Base-by-base conservation (phyloP, 1,140 invertebrate genomes). In the Glomeris maerens region DNA sequence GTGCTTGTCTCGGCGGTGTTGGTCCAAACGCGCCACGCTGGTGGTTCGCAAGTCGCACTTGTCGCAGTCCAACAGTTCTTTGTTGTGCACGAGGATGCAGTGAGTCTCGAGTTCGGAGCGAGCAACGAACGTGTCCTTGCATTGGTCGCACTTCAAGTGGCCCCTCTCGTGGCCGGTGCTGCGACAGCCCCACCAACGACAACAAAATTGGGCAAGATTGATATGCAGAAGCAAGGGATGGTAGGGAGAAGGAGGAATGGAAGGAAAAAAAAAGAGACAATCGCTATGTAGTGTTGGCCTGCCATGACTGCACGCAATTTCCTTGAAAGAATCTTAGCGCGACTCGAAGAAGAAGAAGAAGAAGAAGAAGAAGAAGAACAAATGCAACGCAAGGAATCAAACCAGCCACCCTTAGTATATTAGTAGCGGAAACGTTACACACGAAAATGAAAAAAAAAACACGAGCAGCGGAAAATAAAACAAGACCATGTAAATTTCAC, bases 31-130 rank as follows among this genome's bases (percentile, higher is more conserved):
- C 17, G 45, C 40, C 5, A 56, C 51, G 49, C 60, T 53, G 2
- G 61, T 60, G 4, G 60, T 61, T 25, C 58, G 57, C 52, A 64
- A 66, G 52, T 64, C 62, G 52, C 64, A 66, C 14, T 61, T 39
- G 38, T 63, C 59, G 51, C 64, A 66, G 52, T 66, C 61, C 14
- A 63, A 59, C 17, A 66, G 57, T 21, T 59, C 54, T 51, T 64
- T 60, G 38, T 64, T 60, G 45, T 65, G 64, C 40, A 58, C 57
- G 22, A 64, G 47, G 46, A 65, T 64, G 20, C 59, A 56, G 47
- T 65, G 64, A n/a, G 64, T 58, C 49, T 65, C 62, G 41, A 65
- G 50, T 45, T 65, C 62, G 0, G 62, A 59, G 27, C 60, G 50
- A 17, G 58, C 42, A 49, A 64, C 61, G 55, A 65, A 64, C 29